Base-by-base conservation (phyloP, 1,140 invertebrate genomes). In the Neuroterus valhalla region DNA sequence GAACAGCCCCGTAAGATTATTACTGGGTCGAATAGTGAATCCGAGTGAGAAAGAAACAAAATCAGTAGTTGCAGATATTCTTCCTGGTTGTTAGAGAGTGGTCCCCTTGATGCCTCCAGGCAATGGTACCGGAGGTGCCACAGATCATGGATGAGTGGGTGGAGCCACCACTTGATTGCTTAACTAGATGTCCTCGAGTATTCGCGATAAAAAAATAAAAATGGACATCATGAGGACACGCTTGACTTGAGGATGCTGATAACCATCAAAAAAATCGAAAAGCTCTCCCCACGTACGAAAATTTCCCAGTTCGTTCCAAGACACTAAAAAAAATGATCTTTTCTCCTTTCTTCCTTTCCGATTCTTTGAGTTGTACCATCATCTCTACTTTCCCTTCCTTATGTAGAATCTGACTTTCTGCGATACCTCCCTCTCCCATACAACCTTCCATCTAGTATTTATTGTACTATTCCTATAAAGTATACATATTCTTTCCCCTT, bases 121-220 rank as follows among this genome's bases (percentile, higher is more conserved):
- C 80, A 68, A 74, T 67, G 23, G 66, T 44, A 72, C 15, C 45
- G 11, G 66, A 72, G 55, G 67, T 81, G 71, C 78, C 71, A 75
- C 71, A 66, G 76, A 84, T 84, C 79, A 79, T 67, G 72, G 77
- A 83, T 83, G 80, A 81, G 79, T 85, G 80, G 82, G 82, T 85
- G 82, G 81, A 81, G 80, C 71, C 77, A 78, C 70, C 74, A 79
- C 68, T 76, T 78, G 70, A 76, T 85, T 86, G 80, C 81, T 83
- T 74, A 82, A 83, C 80, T 44, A 83, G 84, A 86, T 86, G 84
- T 84, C 84, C 84, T 86, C 84, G 81, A 83, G 77, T 81, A 80
- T 80, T 78, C 70, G 74, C 81, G 86, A 88, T 88, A 88, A 89
- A 87, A 87, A 88, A 89, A 88, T 88, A 88, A 89, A 87, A 87